phyloP scores from a whole-genome alignment of 2,113 vertebrate species.

The Saccopteryx bilineata region DNA sequence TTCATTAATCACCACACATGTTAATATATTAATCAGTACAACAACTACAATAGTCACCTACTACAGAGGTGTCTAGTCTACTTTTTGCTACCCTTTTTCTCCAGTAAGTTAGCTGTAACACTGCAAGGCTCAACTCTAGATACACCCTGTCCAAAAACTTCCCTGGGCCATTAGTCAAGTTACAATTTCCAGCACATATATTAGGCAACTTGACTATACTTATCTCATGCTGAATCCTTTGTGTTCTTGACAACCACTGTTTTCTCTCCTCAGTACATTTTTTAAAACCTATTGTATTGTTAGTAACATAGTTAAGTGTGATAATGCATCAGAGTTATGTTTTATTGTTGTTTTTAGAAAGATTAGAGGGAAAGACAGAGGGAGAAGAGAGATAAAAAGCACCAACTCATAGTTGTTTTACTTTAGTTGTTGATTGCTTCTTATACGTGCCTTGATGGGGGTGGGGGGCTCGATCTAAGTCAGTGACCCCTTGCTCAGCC shows the following conservation, averaged over 20 bases:
- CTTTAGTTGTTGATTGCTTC: no score
- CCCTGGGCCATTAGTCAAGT: background rate
- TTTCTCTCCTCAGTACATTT: background rate
- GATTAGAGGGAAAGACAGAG: no score
- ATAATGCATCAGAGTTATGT: background rate
- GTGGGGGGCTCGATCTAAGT: no score
- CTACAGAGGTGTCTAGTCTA: background rate
- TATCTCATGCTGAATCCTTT: background rate
- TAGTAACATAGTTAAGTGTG: slow-evolving; percentile 22
- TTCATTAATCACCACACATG: background rate
- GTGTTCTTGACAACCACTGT: background rate
- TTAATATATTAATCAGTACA: background rate
- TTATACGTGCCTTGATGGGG: no score
- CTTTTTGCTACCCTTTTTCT: background rate
- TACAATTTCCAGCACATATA: background rate
- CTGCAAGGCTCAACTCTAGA: background rate
- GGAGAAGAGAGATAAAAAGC: no score
- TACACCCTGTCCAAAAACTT: background rate
- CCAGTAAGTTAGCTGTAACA: background rate
- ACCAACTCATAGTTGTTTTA: no score
- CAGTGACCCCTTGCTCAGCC: no score
- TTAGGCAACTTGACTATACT: background rate
- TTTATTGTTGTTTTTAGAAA: no score
- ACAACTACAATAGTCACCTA: background rate
- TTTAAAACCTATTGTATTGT: background rate